Evolutionary conservation across 2,888 invertebrate genomes (phyloP).

Genomic region (Drosophila mimica): DNA sequence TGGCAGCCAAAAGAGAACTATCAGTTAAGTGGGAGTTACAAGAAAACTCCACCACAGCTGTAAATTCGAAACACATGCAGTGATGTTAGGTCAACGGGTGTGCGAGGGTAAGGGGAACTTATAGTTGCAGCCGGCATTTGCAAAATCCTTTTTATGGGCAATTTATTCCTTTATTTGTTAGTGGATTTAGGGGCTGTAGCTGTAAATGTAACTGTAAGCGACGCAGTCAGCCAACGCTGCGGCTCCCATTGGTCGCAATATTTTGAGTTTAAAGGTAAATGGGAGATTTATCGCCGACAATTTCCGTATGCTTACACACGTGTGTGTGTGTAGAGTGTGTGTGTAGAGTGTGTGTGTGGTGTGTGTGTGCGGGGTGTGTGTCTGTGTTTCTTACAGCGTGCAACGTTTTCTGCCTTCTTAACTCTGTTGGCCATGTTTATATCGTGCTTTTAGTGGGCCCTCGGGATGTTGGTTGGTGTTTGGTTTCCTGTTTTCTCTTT

Average conservation of each 20-base stretch:
- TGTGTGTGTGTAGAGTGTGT: constrained; percentile 24
- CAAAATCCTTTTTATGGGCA: constrained; percentile 81
- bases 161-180: constrained; percentile 81
- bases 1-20: constrained; percentile 32
- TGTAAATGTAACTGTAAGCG: constrained; percentile 54
- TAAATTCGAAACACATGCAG: constrained; percentile 53
- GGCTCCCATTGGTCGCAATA: constrained; percentile 62
- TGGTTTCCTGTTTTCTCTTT: constrained; percentile 18
- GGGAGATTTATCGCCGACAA: constrained; percentile 75
- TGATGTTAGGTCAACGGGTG: constrained; percentile 1
- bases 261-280: constrained; percentile 81
- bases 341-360: constrained; percentile 23
- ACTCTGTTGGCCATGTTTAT: constrained; percentile 63
- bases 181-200: constrained; percentile 76
- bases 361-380: neutral
- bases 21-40: constrained; percentile 38
- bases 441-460: constrained; percentile 76
- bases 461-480: constrained; percentile 45
- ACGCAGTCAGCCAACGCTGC: constrained; percentile 38
- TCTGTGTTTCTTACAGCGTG: constrained; percentile 8
- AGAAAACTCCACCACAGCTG: constrained; percentile 37
- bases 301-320: constrained; percentile 46
- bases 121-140: constrained; percentile 74
- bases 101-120: constrained; percentile 16
- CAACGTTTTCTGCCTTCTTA: constrained; percentile 37